Evolutionary conservation across 2,113 vertebrate genomes (phyloP).

Genomic region (Psettodes erumei): DNA sequence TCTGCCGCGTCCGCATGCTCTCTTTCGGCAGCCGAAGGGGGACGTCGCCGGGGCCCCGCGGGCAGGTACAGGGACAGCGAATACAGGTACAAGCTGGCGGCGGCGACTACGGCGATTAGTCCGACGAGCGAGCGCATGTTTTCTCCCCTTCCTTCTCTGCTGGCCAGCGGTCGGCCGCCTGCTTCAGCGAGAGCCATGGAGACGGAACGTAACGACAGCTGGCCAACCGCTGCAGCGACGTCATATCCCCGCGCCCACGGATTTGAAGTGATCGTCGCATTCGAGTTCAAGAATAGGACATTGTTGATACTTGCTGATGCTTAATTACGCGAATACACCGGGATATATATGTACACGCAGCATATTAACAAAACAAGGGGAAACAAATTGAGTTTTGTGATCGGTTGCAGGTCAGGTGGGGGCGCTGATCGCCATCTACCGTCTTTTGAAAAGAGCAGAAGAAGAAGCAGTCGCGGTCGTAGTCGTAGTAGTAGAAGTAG

Average conservation of each 20-base stretch:
- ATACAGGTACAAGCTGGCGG: conserved; percentile 77
- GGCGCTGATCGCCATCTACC: neutral
- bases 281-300: neutral
- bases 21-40: neutral
- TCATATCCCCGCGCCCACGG: conserved; percentile 10
- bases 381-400: neutral
- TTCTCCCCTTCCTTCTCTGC: neutral
- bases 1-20: conserved; percentile 44
- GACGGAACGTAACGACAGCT: neutral
- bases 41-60: conserved; percentile 48
- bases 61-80: conserved; percentile 74
- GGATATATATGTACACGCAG: neutral
- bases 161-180: neutral
- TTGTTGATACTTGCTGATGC: too few relatives aligned
- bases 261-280: neutral
- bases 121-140: conserved; percentile 79
- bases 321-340: neutral
- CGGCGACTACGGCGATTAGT: conserved; percentile 59
- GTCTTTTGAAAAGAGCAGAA: neutral
- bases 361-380: neutral
- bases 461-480: too few relatives aligned
- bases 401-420: neutral
- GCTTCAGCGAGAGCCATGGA: neutral
- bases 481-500: too few relatives aligned
- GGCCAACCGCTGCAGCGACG: conserved; percentile 19